A percentile compares a stretch with the other conserved stretches of the same genome.
phyloP scores from a whole-genome alignment of 1,140 invertebrate genomes.

The Helicoverpa zea region DNA sequence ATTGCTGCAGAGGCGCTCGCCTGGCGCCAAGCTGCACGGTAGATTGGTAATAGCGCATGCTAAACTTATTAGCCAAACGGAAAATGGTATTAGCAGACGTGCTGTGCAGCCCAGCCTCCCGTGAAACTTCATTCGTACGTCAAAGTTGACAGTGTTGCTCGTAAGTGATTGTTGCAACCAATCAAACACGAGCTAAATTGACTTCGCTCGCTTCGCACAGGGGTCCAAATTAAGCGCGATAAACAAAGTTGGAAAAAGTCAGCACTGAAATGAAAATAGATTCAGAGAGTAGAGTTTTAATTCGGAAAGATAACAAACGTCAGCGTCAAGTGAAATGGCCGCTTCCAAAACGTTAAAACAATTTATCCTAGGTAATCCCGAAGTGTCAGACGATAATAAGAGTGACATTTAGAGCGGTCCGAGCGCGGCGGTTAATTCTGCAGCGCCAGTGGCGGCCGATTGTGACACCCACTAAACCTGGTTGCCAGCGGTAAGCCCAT shows the following conservation, averaged over 20 bases:
- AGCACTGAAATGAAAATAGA: constrained; percentile 58
- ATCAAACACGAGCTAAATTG: constrained; percentile 72
- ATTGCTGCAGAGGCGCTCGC: constrained; percentile 77
- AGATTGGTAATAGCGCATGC: constrained; percentile 85
- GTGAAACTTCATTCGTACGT: constrained; percentile 80
- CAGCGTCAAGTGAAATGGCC: constrained; percentile 76
- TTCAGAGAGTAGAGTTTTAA: constrained; percentile 69
- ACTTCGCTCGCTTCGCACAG: constrained; percentile 35
- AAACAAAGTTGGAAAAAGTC: constrained; percentile 63
- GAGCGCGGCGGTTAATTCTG: constrained; percentile 79
- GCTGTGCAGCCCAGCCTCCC: constrained; percentile 65
- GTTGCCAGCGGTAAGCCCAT: constrained; percentile 81
- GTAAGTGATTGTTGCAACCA: constrained; percentile 84
- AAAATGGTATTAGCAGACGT: constrained; percentile 84
- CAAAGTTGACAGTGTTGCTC: constrained; percentile 76
- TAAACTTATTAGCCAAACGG: constrained; percentile 85
- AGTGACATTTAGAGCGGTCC: constrained; percentile 83
- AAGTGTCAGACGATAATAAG: constrained; percentile 85
- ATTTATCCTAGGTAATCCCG: constrained; percentile 84
- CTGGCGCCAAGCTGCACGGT: constrained; percentile 73
- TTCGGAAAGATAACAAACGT: constrained; percentile 81
- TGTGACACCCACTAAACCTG: constrained; percentile 84
- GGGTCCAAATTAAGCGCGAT: constrained; percentile 54
- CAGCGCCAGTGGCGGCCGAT: constrained; percentile 78
- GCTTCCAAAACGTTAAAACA: constrained; percentile 82